A percentile compares a stretch with the other conserved stretches of the same genome.
Conservation (phyloP, 2,888 invertebrate species). For the Meganola albula region DNA sequence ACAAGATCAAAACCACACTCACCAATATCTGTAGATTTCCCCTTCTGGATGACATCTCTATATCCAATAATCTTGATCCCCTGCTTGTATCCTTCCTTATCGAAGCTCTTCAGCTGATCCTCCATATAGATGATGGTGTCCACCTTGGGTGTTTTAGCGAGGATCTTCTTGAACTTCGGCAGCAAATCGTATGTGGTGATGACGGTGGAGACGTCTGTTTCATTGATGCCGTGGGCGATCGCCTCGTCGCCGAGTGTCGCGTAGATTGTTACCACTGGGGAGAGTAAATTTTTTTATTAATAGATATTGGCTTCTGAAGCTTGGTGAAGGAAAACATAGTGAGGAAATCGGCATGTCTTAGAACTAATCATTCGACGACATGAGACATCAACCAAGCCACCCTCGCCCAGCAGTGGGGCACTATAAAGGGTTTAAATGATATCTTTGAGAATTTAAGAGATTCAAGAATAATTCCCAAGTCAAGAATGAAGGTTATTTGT, state of each 20-base stretch:
- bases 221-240: slow-evolving; percentile 96
- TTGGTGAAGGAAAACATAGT: neutral
- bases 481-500: no score
- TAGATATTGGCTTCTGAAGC: neutral
- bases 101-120: slow-evolving; percentile 87
- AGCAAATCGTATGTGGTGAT: slow-evolving; percentile 95
- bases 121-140: slow-evolving; percentile 91
- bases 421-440: no score
- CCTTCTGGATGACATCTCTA: slow-evolving; percentile 74
- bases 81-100: slow-evolving; percentile 82
- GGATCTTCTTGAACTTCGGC: slow-evolving; percentile 90
- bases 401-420: no score
- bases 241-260: slow-evolving; percentile 98
- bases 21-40: slow-evolving; percentile 57
- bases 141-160: slow-evolving; percentile 84
- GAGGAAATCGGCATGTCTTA: neutral
- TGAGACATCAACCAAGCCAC: no score
- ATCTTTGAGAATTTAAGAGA: no score
- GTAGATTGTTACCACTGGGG: slow-evolving; percentile 96
- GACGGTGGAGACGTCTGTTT: slow-evolving; percentile 95
- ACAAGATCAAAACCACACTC: slow-evolving; percentile 24
- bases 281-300: slow-evolving; percentile 3
- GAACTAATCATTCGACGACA: neutral
- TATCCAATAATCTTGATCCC: slow-evolving; percentile 86
- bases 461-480: no score